Evolutionary conservation across 1,140 invertebrate species (phyloP), one percentile per base, ranked within the genome.

Genomic region (Drosophila sechellia): DNA sequence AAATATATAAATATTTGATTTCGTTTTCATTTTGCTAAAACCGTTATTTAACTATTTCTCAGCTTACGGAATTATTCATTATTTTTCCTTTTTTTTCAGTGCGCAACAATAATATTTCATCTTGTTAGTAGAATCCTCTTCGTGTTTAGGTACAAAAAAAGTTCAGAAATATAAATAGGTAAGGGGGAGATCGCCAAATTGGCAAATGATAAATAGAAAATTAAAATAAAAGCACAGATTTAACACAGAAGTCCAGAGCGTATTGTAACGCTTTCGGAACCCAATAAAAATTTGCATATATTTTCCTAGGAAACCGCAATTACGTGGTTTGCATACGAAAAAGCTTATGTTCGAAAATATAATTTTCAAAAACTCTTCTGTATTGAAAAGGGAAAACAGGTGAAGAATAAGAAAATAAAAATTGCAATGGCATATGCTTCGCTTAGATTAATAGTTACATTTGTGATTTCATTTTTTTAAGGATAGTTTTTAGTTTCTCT

Each of bases 1-100:
- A 69, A 77, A 76, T 77, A 76, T 77, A 76, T 77, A 69, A 55
- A 54, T 52, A 52, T 68, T 68, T 75, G 55, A 64, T 73, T 68
- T 49, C 65, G 22, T 72, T 64, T 39, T 40, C 45, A 10, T 63
- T 56, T 74, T 20, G 27, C 27, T 43, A 68, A 54, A 66, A 54
- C 42, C 40, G 5, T 40, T 46, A 46, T 17, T 17, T 42, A 15
- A 34, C 34, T 45, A 27, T 34, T 55, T 17, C 63, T 12, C 35
- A 39, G 61, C 39, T 52, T 37, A 17, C 37, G 48, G 35, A 55
- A 55, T 54, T 50, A 39, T 37, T 42, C 12, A 22, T 20, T 22
- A 3, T 40, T 45, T 45, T 55, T 53, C 22, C 3, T 40, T 56
- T 50, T 59, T 66, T 54, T 59, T 45, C 53, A 55, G 39, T 40